Evolutionary conservation across 2,113 vertebrate species (phyloP).

Genomic region (Oryzias celebensis): DNA sequence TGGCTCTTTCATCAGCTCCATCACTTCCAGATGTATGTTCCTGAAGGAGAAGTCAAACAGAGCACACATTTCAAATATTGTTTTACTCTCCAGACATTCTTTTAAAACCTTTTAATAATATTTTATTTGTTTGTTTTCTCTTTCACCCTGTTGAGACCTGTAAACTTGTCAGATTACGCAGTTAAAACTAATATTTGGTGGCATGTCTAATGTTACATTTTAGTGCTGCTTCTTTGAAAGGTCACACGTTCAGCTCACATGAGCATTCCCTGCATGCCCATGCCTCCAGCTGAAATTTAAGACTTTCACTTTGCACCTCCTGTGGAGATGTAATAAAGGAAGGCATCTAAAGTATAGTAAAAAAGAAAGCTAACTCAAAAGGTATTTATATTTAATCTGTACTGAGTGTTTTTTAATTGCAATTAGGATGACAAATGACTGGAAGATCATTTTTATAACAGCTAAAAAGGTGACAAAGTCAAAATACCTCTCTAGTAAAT

Average conservation of each 20-base stretch:
- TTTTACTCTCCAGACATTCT: neutral
- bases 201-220: conserved; percentile 3
- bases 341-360: no score
- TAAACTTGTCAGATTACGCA: conserved; percentile 42
- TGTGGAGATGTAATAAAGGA: no score
- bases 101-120: conserved; percentile 1
- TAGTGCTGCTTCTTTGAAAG: no score
- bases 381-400: no score
- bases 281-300: no score
- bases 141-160: neutral
- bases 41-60: conserved; percentile 1
- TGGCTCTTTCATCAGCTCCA: conserved; percentile 31
- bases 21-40: conserved; percentile 17
- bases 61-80: neutral
- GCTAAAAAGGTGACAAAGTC: neutral
- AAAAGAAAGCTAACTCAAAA: no score
- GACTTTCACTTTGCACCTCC: no score
- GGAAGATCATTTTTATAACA: neutral
- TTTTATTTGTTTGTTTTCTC: neutral
- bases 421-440: neutral
- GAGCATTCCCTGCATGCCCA: no score
- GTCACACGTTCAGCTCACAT: no score
- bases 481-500: neutral
- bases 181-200: neutral
- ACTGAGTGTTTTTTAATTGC: neutral